These are phyloP conservation scores for Myotis planiceps DNA, from an alignment of 2,797 vertebrate genomes.

Conservation along the genomic window DNA sequence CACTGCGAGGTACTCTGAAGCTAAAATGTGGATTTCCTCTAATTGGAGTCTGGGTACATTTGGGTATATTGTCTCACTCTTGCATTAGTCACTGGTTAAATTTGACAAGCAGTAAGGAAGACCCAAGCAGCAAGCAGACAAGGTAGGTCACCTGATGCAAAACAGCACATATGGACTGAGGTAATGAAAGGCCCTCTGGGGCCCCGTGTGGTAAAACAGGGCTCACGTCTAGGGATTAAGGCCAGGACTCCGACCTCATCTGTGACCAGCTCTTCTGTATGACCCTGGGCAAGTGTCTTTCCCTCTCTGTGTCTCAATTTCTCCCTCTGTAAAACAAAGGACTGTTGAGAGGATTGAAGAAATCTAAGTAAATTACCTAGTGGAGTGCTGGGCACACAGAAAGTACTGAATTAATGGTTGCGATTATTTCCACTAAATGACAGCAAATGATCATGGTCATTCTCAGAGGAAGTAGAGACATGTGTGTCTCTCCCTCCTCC, in stretches of 20 bases:
- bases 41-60: background rate
- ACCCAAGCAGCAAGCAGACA: background rate
- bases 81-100: background rate
- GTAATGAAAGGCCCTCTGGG: background rate
- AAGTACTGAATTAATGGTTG: slow-evolving; percentile 12
- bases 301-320: background rate
- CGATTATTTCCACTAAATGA: slow-evolving; percentile 47
- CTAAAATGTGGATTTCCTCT: background rate
- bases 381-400: background rate
- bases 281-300: background rate
- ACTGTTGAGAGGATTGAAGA: background rate
- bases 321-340: background rate
- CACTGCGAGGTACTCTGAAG: background rate
- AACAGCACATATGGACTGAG: background rate
- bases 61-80: background rate
- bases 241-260: background rate
- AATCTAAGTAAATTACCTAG: background rate
- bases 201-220: background rate
- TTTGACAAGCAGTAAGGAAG: background rate
- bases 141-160: background rate
- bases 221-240: background rate
- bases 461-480: slow-evolving; percentile 22
- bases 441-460: background rate
- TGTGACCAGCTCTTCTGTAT: background rate
- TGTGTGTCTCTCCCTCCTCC: background rate